Conservation (phyloP, 37 sponge, comb jelly and placozoan species). For the Chondrilla cf. caribensis region DNA sequence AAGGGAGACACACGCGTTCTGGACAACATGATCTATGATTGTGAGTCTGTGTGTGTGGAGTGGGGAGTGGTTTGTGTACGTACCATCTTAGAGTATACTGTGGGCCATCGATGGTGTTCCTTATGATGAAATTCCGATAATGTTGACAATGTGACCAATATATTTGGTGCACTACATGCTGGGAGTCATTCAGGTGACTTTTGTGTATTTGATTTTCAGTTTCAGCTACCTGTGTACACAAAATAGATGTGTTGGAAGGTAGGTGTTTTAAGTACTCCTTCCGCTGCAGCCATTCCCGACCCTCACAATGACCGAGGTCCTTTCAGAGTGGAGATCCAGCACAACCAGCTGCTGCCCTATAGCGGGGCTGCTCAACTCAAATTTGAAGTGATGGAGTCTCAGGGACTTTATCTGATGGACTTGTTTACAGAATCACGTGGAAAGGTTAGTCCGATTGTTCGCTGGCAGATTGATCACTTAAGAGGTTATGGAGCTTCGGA, state of each 20-base stretch:
- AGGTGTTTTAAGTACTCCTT: no score
- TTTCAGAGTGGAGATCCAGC: neutral
- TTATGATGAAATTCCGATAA: no score
- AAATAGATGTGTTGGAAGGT: no score
- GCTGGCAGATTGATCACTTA: conserved; percentile 87
- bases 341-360: neutral
- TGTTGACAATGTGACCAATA: neutral
- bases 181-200: no score
- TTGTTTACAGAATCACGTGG: neutral
- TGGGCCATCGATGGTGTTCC: no score
- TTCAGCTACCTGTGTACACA: no score
- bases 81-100: neutral
- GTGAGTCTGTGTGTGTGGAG: neutral
- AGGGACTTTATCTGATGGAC: neutral
- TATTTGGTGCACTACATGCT: no score
- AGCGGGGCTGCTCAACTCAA: conserved; percentile 2
- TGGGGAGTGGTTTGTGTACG: neutral
- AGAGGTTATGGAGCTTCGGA: conserved; percentile 74
- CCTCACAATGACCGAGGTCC: conserved; percentile 18
- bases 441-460: conserved; percentile 39
- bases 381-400: conserved; percentile 3
- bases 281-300: conserved; percentile 19
- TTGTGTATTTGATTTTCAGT: no score
- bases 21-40: conserved; percentile 23
- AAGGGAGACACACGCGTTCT: conserved; percentile 1